Evolutionary conservation across 64 coral and sea anemone species (phyloP).

Genomic region (Pocillopora damicornis): DNA sequence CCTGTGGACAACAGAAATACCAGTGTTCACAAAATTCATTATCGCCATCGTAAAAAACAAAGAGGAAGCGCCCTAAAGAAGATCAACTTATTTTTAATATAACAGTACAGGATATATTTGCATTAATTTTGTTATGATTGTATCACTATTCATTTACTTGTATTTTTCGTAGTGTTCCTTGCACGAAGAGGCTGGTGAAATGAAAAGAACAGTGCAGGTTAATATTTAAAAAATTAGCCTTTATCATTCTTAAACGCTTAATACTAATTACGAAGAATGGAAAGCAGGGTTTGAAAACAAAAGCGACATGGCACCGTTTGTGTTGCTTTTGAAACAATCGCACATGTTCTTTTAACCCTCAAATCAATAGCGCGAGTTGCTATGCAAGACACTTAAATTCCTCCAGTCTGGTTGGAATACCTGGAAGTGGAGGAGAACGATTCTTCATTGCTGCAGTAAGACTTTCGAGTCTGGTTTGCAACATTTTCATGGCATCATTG

Average conservation of each 20-base stretch:
- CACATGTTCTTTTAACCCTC: no score
- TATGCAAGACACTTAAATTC: no score
- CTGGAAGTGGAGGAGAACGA: neutral
- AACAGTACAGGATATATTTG: neutral
- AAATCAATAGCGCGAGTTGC: no score
- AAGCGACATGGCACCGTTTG: neutral
- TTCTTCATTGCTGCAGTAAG: neutral
- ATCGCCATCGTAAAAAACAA: neutral
- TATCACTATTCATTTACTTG: neutral
- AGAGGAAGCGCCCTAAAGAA: neutral
- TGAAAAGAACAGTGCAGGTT: neutral
- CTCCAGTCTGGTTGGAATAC: no score
- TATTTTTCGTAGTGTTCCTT: neutral
- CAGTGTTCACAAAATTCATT: neutral
- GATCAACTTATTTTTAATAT: neutral
- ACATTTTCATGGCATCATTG: neutral
- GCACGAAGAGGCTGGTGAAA: neutral
- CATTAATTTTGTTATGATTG: no score
- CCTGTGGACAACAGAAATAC: neutral
- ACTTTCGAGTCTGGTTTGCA: neutral
- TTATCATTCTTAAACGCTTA: neutral
- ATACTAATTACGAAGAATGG: no score
- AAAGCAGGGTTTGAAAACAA: neutral
- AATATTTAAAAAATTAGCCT: neutral
- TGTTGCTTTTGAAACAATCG: no score